These are phyloP conservation scores for Ennomos fuscantarius DNA, from an alignment of 2,888 invertebrate species.

Conservation along the genomic window DNA sequence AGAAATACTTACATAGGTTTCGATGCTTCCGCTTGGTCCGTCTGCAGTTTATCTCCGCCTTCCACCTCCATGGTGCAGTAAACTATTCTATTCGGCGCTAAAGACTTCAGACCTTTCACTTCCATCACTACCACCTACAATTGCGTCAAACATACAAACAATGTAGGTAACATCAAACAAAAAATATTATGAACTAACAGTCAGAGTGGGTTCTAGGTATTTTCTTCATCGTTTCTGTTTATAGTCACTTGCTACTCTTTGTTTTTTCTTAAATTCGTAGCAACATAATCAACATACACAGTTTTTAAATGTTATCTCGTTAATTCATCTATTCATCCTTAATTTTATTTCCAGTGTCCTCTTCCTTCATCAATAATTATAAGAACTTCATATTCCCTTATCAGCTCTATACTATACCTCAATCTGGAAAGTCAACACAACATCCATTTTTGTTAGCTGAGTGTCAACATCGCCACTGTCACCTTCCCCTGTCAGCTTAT, in stretches of 20 bases:
- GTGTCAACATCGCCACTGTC: conserved; percentile 98
- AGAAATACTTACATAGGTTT: conserved; percentile 93
- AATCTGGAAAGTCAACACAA: conserved; percentile 97
- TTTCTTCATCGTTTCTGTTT: too few relatives aligned
- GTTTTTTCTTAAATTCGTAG: too few relatives aligned
- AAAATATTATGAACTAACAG: neutral
- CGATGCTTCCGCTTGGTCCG: conserved; percentile 99
- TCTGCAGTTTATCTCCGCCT: conserved; percentile 99
- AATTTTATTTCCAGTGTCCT: too few relatives aligned
- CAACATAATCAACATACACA: too few relatives aligned
- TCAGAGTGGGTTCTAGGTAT: too few relatives aligned
- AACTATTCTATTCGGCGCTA: conserved; percentile 98
- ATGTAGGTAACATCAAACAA: neutral
- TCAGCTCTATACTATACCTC: conserved; percentile 87
- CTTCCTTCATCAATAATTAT: too few relatives aligned
- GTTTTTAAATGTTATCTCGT: too few relatives aligned
- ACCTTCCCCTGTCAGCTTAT: conserved; percentile 96
- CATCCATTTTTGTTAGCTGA: conserved; percentile 98
- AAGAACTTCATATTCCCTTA: too few relatives aligned
- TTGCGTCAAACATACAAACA: conserved; percentile 27
- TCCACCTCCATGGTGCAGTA: conserved; percentile 99
- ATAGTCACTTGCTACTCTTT: too few relatives aligned
- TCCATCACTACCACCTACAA: conserved; percentile 99
- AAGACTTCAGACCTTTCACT: conserved; percentile 98
- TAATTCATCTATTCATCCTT: too few relatives aligned